Conservation (phyloP, 2,113 vertebrate genomes). For the Pelodiscus sinensis region DNA sequence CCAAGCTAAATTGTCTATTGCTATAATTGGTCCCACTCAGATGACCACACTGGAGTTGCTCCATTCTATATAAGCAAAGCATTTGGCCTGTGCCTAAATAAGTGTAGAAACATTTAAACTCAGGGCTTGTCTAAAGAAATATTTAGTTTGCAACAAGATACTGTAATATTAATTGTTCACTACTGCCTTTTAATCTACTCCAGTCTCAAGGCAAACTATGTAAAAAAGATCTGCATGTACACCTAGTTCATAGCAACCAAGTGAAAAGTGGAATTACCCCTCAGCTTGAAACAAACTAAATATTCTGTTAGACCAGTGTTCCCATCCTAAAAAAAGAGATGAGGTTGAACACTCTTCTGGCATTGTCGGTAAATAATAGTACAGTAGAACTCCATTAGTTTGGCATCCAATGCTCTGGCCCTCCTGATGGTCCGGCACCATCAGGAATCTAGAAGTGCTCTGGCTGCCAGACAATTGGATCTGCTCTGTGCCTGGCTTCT, state of each 20-base stretch:
- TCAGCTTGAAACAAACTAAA: not conserved
- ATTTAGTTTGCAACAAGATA: not conserved
- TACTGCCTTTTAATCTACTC: not conserved
- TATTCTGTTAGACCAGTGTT: not conserved
- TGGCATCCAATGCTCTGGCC: too few species aligned
- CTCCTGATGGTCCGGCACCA: too few species aligned
- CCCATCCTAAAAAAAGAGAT: not conserved
- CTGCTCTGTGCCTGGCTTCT: too few species aligned
- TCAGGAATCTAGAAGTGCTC: too few species aligned
- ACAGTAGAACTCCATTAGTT: too few species aligned
- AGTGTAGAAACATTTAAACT: not conserved
- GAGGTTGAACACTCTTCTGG: not conserved
- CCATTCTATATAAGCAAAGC: not conserved
- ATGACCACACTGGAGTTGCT: not conserved
- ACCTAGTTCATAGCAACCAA: not conserved
- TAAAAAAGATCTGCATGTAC: not conserved
- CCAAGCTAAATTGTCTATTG: too few species aligned
- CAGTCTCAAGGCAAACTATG: not conserved
- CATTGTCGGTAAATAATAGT: not conserved
- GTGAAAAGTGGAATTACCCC: not conserved
- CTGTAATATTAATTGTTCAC: not conserved
- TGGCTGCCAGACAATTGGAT: too few species aligned
- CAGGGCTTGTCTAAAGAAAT: too few species aligned
- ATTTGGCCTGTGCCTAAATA: not conserved
- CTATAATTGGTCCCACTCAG: too few species aligned